These are phyloP conservation scores for Ophthalmolycus amberensis DNA, from an alignment of 2,113 vertebrate genomes.

Conservation along the genomic window DNA sequence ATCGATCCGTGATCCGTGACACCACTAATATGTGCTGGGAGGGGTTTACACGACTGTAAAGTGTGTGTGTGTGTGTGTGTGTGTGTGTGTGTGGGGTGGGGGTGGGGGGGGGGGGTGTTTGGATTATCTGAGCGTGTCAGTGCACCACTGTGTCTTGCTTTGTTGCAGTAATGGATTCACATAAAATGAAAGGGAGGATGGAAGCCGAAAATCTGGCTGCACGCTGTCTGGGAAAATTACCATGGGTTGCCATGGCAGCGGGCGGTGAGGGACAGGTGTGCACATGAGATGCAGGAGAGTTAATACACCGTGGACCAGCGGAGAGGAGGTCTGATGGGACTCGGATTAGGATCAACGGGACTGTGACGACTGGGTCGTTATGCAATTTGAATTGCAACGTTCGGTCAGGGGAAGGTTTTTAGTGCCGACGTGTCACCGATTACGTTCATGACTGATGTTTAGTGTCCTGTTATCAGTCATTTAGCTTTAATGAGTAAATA, in stretches of 20 bases:
- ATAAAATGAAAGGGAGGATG: conserved; percentile 71
- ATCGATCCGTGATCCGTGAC: too few relatives aligned
- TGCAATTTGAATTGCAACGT: conserved; percentile 26
- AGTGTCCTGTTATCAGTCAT: background rate
- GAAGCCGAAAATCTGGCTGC: conserved; percentile 68
- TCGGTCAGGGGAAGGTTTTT: background rate
- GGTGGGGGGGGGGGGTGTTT: conserved; percentile 17
- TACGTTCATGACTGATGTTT: background rate
- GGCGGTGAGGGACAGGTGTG: conserved; percentile 72
- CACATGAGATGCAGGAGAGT: conserved; percentile 65
- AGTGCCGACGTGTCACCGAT: background rate
- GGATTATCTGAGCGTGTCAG: conserved; percentile 65
- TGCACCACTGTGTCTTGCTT: conserved; percentile 72
- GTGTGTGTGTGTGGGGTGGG: conserved; percentile 12
- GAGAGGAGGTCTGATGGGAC: conserved; percentile 14
- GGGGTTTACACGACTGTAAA: background rate
- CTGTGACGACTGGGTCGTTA: conserved; percentile 26
- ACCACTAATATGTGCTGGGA: background rate
- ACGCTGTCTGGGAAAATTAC: conserved; percentile 58
- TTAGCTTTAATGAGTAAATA: background rate
- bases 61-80: conserved; percentile 23
- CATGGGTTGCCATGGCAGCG: conserved; percentile 78
- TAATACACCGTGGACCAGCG: conserved; percentile 50
- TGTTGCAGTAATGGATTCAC: conserved; percentile 75
- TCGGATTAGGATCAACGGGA: conserved; percentile 7